A percentile compares a stretch with the other conserved stretches of the same genome.
These are phyloP conservation scores for Procambarus clarkii DNA, from an alignment of 1,140 invertebrate genomes.

Conservation along the genomic window DNA sequence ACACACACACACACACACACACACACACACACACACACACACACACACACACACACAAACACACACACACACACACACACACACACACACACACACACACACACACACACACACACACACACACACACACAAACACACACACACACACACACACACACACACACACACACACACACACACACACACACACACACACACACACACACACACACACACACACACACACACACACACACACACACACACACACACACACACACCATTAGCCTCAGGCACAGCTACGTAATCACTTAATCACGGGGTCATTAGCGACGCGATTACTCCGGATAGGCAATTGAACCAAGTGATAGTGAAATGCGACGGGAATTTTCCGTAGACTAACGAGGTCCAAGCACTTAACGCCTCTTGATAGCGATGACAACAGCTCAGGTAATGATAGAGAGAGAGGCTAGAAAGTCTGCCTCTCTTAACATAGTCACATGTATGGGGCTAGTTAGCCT, in stretches of 20 bases:
- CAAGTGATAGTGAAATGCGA: slow-evolving; percentile 10
- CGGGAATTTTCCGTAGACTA: not conserved
- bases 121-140: too few species aligned
- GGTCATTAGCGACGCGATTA: not conserved
- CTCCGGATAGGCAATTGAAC: not conserved
- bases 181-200: not conserved
- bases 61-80: too few species aligned
- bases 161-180: not conserved
- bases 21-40: too few species aligned
- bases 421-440: not conserved
- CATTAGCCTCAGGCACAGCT: not conserved
- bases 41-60: too few species aligned
- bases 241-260: not conserved
- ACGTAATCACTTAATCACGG: not conserved
- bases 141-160: not conserved
- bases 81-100: too few species aligned
- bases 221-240: not conserved
- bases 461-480: not conserved
- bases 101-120: too few species aligned
- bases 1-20: too few species aligned
- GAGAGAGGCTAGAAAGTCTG: not conserved
- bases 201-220: not conserved
- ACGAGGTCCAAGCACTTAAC: not conserved
- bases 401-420: not conserved
- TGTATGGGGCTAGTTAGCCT: too few species aligned